These are phyloP conservation scores for Gerris buenoi DNA, from an alignment of 1,140 invertebrate genomes.

Conservation along the genomic window DNA sequence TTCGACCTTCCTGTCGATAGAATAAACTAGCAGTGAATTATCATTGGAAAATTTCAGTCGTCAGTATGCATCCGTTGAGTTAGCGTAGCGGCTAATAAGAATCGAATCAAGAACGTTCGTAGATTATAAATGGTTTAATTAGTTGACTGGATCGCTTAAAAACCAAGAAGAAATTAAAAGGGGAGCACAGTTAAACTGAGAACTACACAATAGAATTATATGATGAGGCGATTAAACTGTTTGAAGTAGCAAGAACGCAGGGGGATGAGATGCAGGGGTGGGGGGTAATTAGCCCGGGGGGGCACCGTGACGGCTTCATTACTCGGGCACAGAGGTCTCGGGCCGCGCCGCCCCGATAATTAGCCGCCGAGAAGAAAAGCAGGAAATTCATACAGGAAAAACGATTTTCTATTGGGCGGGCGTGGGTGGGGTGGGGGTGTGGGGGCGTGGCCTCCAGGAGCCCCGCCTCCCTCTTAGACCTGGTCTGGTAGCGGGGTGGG, in stretches of 20 bases:
- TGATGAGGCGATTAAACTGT: too few relatives aligned
- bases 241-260: not conserved
- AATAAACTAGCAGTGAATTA: too few relatives aligned
- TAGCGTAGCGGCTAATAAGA: too few relatives aligned
- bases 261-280: not conserved
- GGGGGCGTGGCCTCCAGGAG: not conserved
- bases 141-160: too few relatives aligned
- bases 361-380: not conserved
- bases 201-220: too few relatives aligned
- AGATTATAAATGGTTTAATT: too few relatives aligned
- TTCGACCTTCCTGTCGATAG: too few relatives aligned
- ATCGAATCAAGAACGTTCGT: too few relatives aligned
- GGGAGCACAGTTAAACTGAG: too few relatives aligned
- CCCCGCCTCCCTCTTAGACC: not conserved
- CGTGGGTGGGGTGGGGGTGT: not conserved
- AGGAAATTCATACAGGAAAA: conserved; percentile 6
- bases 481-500: not conserved
- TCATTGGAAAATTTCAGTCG: too few relatives aligned
- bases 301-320: not conserved
- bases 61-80: too few relatives aligned
- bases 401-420: not conserved
- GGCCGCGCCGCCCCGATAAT: not conserved
- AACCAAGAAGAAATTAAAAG: too few relatives aligned
- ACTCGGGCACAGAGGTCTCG: not conserved
- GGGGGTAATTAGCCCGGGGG: not conserved